These are phyloP conservation scores for Romanogobio albipinnatus DNA, from an alignment of 2,113 vertebrate species.

Conservation along the genomic window DNA sequence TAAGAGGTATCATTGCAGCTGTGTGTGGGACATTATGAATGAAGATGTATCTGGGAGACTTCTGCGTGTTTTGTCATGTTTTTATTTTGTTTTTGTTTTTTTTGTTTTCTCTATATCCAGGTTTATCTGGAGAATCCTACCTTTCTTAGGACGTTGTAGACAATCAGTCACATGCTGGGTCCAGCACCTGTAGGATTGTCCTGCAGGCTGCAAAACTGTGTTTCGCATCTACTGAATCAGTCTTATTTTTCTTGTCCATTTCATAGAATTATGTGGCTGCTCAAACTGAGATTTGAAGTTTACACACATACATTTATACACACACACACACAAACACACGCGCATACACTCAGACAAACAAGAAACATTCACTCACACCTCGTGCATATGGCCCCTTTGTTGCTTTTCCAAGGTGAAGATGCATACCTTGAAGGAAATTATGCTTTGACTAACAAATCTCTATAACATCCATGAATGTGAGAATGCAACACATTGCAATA, in stretches of 20 bases:
- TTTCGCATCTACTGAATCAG: constrained; percentile 75
- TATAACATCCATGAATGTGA: constrained; percentile 86
- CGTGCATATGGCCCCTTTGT: constrained; percentile 74
- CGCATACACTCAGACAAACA: constrained; percentile 56
- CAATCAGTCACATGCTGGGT: constrained; percentile 80
- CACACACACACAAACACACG: constrained; percentile 49
- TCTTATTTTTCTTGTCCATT: constrained; percentile 67
- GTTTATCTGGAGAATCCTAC: constrained; percentile 60
- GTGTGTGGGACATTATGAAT: constrained; percentile 73
- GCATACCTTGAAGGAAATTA: constrained; percentile 78
- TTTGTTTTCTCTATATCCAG: constrained; percentile 65
- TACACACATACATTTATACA: constrained; percentile 63
- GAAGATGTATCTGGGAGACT: constrained; percentile 72
- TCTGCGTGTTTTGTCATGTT: constrained; percentile 71
- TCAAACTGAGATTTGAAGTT: constrained; percentile 69
- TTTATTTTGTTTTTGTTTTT: constrained; percentile 20
- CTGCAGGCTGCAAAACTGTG: constrained; percentile 67
- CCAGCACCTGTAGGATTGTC: constrained; percentile 69
- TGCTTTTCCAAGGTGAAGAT: constrained; percentile 74
- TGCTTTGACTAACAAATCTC: constrained; percentile 82
- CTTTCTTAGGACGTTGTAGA: constrained; percentile 76
- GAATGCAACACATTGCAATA: constrained; percentile 86
- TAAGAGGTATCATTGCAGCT: constrained; percentile 74
- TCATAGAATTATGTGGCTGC: constrained; percentile 75
- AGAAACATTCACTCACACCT: constrained; percentile 63